phyloP scores from a whole-genome alignment of 2,113 vertebrate genomes.

The Willisornis vidua region DNA sequence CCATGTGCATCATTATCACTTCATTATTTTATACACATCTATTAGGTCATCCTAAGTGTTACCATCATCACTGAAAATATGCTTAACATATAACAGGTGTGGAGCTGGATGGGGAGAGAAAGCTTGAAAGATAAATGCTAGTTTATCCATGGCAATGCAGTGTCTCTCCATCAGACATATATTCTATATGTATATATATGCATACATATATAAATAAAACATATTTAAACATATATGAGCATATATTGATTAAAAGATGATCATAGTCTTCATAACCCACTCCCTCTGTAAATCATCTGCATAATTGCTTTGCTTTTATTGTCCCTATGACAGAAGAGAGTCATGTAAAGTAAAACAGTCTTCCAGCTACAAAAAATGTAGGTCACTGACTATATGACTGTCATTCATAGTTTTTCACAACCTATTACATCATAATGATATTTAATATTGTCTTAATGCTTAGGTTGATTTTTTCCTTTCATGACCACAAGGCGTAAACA shows the following conservation, averaged over 20 bases:
- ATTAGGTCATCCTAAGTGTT: slow-evolving; percentile 49
- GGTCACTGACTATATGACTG: not conserved
- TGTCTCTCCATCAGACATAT: not conserved
- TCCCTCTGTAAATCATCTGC: not conserved
- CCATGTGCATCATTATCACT: slow-evolving; percentile 45
- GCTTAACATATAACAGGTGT: slow-evolving; percentile 37
- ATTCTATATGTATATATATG: not conserved
- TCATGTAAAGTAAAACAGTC: not conserved
- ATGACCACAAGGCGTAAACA: not conserved
- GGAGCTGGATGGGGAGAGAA: not conserved
- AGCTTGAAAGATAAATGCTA: not conserved
- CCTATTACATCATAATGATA: not conserved
- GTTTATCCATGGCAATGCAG: not conserved
- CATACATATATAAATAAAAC: not conserved
- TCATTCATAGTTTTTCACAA: not conserved
- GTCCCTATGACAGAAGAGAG: not conserved
- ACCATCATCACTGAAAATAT: slow-evolving; percentile 16
- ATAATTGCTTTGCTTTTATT: not conserved
- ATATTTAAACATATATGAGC: not conserved
- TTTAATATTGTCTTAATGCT: not conserved
- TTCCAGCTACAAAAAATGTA: not conserved
- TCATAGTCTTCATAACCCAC: not conserved
- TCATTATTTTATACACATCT: slow-evolving; percentile 47
- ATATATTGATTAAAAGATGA: not conserved
- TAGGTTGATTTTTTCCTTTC: not conserved